Percentiles rank a stretch among this genome's conserved stretches.
Conservation (phyloP, 2,888 invertebrate genomes). For the Trissoscelio sp. region DNA sequence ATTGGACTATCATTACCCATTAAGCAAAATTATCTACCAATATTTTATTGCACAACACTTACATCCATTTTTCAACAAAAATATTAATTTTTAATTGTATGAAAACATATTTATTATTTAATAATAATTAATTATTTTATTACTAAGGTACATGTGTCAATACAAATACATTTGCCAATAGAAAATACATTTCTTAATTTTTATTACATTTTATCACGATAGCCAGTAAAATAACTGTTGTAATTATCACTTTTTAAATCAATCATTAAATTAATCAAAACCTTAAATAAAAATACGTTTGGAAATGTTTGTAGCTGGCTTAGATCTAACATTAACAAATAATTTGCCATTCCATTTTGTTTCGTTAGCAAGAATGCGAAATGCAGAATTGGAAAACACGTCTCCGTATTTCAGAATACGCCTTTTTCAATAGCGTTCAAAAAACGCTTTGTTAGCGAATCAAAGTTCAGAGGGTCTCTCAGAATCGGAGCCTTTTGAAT, state of each 20-base stretch:
- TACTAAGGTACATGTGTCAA: too few species aligned
- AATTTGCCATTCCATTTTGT: not conserved
- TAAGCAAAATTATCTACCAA: constrained; percentile 4
- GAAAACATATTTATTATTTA: too few species aligned
- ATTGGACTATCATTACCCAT: constrained; percentile 31
- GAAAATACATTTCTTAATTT: too few species aligned
- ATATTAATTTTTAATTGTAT: too few species aligned
- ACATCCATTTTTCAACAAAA: not conserved
- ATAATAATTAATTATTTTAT: too few species aligned
- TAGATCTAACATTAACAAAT: not conserved
- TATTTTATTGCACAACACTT: constrained; percentile 3
- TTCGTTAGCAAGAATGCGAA: constrained; percentile 14
- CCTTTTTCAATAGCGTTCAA: constrained; percentile 27
- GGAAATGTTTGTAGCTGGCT: not conserved
- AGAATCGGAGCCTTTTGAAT: constrained; percentile 16
- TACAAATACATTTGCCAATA: too few species aligned
- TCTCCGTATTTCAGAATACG: constrained; percentile 3
- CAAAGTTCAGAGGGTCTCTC: constrained; percentile 52
- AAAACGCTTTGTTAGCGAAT: constrained; percentile 35
- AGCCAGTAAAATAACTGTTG: too few species aligned
- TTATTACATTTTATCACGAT: too few species aligned
- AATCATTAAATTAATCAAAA: too few species aligned
- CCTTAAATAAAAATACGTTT: too few species aligned
- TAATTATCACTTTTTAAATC: too few species aligned
- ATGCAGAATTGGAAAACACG: constrained; percentile 6